Conservation (phyloP, 2,888 invertebrate species). For the Pheosia gnoma region DNA sequence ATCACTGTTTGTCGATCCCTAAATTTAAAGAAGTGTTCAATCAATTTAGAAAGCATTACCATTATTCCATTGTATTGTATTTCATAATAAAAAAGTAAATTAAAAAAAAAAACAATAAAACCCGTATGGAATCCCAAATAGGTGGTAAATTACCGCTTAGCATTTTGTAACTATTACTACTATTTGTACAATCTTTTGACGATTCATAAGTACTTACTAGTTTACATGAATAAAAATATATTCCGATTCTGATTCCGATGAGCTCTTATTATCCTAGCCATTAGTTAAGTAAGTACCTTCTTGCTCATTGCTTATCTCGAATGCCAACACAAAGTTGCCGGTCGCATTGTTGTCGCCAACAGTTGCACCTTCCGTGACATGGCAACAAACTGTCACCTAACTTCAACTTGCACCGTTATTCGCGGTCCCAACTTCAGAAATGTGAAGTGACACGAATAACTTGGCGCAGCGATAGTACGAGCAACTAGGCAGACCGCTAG, state of each 20-base stretch:
- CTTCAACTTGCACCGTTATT: slow-evolving; percentile 55
- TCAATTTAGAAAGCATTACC: too few relatives aligned
- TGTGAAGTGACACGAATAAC: slow-evolving; percentile 65
- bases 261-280: slow-evolving; percentile 3
- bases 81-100: too few relatives aligned
- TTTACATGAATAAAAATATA: too few relatives aligned
- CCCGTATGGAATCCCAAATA: too few relatives aligned
- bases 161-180: too few relatives aligned
- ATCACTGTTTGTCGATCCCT: background rate
- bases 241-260: too few relatives aligned
- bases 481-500: slow-evolving; percentile 43
- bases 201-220: too few relatives aligned
- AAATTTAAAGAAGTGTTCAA: too few relatives aligned
- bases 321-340: slow-evolving; percentile 49
- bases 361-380: slow-evolving; percentile 67
- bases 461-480: slow-evolving; percentile 52
- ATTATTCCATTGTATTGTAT: too few relatives aligned
- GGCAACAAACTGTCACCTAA: slow-evolving; percentile 58
- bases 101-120: too few relatives aligned
- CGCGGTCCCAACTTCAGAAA: slow-evolving; percentile 50
- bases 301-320: slow-evolving; percentile 38
- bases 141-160: too few relatives aligned
- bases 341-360: slow-evolving; percentile 43
- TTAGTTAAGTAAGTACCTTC: slow-evolving; percentile 30
- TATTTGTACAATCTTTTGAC: too few relatives aligned